Evolutionary conservation across 64 coral and sea anemone species (phyloP).

Genomic region (Montipora capricornis): DNA sequence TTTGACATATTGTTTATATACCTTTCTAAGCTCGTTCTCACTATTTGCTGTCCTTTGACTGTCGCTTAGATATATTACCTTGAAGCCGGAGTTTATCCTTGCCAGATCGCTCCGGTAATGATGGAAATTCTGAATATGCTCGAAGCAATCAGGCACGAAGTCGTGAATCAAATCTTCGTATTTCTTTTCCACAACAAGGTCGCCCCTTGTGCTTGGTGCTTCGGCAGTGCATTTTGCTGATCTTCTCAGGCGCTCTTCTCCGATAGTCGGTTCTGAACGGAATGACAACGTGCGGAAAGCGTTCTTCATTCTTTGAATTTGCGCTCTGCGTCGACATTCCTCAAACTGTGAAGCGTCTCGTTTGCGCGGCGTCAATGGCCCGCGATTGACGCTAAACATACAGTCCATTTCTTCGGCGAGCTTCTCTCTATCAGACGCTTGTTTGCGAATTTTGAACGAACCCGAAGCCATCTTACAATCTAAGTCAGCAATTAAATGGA

Average conservation of each 20-base stretch:
- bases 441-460: too few species aligned
- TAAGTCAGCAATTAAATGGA: too few species aligned
- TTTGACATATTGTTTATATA: neutral
- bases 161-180: neutral
- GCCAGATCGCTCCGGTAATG: conserved; percentile 28
- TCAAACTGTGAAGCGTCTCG: conserved; percentile 19
- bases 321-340: conserved; percentile 1
- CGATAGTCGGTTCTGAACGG: conserved; percentile 7
- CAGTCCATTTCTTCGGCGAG: too few species aligned
- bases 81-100: conserved; percentile 5
- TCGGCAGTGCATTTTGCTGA: too few species aligned
- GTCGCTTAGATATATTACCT: neutral
- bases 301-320: conserved; percentile 12
- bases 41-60: neutral
- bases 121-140: conserved; percentile 25
- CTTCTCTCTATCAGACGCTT: too few species aligned
- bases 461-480: too few species aligned
- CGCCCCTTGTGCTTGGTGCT: neutral
- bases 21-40: neutral
- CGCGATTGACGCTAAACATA: neutral
- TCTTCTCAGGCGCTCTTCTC: neutral
- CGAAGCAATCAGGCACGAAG: conserved; percentile 1
- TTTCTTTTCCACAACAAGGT: neutral
- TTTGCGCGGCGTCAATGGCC: neutral
- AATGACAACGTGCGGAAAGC: conserved; percentile 6